phyloP scores from a whole-genome alignment of 2,113 vertebrate genomes.

The Crocuta crocuta region DNA sequence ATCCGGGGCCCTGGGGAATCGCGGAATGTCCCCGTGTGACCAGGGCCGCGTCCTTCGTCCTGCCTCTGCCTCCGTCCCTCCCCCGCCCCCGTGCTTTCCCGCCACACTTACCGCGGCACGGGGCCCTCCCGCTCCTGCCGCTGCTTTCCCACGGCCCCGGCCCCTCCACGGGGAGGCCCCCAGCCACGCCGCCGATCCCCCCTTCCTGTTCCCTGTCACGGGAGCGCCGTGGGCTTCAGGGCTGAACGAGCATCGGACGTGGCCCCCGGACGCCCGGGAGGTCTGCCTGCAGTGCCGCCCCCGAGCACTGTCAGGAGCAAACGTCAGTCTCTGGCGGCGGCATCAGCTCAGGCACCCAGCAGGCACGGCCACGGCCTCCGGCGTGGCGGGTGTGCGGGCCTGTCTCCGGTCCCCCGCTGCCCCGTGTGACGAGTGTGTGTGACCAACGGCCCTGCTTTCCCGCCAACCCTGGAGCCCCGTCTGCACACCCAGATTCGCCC shows the following conservation, averaged over 20 bases:
- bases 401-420: too few species aligned
- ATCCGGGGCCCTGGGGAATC: fast-evolving
- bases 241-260: fast-evolving
- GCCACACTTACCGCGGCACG: neutral
- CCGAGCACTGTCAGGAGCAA: neutral
- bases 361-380: too few species aligned
- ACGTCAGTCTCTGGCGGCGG: too few species aligned
- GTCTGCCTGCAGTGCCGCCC: fast-evolving
- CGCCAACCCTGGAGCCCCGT: too few species aligned
- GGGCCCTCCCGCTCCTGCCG: neutral
- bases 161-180: neutral
- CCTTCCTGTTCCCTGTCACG: neutral
- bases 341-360: too few species aligned
- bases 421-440: too few species aligned
- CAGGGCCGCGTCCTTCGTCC: fast-evolving
- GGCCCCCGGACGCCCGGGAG: neutral
- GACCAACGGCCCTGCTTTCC: too few species aligned
- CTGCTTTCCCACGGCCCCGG: neutral
- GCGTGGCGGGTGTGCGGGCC: too few species aligned
- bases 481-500: too few species aligned
- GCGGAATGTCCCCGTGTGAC: neutral
- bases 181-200: neutral
- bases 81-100: too few species aligned
- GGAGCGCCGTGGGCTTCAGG: fast-evolving
- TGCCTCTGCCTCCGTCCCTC: neutral